Evolutionary conservation across 2,113 vertebrate species (phyloP).

Genomic region (Conger conger): DNA sequence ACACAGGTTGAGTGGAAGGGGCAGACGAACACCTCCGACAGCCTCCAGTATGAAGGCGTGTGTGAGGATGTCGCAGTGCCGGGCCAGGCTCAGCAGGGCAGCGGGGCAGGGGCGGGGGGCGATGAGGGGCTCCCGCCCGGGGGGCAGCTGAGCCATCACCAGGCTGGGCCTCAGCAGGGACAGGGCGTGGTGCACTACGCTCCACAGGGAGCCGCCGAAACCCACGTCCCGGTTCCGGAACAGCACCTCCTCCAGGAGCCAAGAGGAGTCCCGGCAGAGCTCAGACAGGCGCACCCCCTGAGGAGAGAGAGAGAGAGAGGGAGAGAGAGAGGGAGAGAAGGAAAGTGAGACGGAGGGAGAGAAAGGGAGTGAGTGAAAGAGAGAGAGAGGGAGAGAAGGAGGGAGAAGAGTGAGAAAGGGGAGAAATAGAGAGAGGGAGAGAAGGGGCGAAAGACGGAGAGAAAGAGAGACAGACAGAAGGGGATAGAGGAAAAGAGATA

Average conservation of each 20-base stretch:
- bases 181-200: conserved; percentile 72
- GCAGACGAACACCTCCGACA: conserved; percentile 75
- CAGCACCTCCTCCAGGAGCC: conserved; percentile 83
- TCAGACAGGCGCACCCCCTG: conserved; percentile 73
- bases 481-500: not conserved
- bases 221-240: conserved; percentile 78
- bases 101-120: conserved; percentile 45
- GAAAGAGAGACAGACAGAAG: not conserved
- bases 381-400: not conserved
- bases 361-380: not conserved
- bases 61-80: conserved; percentile 67
- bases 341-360: not conserved
- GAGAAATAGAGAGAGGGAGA: not conserved
- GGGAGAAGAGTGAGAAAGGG: no score
- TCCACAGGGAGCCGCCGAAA: conserved; percentile 75
- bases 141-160: conserved; percentile 51
- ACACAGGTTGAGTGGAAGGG: not conserved
- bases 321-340: not conserved
- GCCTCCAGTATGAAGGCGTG: conserved; percentile 79
- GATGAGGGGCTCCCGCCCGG: conserved; percentile 59
- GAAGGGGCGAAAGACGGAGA: not conserved
- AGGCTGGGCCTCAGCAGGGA: conserved; percentile 64
- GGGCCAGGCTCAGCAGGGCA: conserved; percentile 58
- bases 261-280: conserved; percentile 76
- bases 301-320: not conserved